A percentile compares a stretch with the other conserved stretches of the same genome.
Conservation (phyloP, 2,888 invertebrate genomes). For the Thymelicus sylvestris region DNA sequence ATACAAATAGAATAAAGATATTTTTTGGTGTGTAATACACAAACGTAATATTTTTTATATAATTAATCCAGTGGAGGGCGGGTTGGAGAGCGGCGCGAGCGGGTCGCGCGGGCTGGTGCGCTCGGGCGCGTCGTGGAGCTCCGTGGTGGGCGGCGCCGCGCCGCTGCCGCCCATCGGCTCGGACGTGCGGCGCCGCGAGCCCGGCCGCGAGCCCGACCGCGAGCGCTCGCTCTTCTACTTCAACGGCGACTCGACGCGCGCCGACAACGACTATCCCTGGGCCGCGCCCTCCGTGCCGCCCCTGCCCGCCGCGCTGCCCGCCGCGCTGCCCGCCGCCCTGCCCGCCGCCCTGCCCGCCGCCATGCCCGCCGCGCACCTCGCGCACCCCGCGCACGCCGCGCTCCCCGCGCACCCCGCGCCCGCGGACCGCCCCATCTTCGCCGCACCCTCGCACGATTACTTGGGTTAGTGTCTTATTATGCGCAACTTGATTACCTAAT, state of each 20-base stretch:
- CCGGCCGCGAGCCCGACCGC: conserved; percentile 45
- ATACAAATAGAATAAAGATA: no score
- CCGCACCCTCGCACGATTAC: conserved; percentile 49
- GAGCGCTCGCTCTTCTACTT: conserved; percentile 83
- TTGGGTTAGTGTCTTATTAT: conserved; percentile 48
- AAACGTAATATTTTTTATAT: no score
- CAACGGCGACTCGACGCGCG: conserved; percentile 63
- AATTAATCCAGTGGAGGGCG: not conserved
- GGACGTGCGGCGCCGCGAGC: conserved; percentile 63
- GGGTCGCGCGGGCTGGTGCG: conserved; percentile 53
- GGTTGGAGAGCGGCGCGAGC: conserved; percentile 49
- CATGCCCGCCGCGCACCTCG: conserved; percentile 40
- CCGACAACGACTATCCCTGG: conserved; percentile 61
- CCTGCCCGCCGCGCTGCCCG: conserved; percentile 44
- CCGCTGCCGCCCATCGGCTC: conserved; percentile 70
- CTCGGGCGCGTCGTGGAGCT: conserved; percentile 69
- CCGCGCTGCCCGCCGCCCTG: conserved; percentile 40
- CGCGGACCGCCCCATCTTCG: conserved; percentile 44
- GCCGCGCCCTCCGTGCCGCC: conserved; percentile 71
- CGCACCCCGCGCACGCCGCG: conserved; percentile 52
- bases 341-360: no score
- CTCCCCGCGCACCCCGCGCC: conserved; percentile 41
- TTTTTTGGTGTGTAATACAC: no score
- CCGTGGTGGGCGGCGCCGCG: conserved; percentile 63
- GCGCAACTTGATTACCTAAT: no score